These are phyloP conservation scores for Panopea generosa DNA, from an alignment of 2,888 invertebrate genomes.

Conservation along the genomic window DNA sequence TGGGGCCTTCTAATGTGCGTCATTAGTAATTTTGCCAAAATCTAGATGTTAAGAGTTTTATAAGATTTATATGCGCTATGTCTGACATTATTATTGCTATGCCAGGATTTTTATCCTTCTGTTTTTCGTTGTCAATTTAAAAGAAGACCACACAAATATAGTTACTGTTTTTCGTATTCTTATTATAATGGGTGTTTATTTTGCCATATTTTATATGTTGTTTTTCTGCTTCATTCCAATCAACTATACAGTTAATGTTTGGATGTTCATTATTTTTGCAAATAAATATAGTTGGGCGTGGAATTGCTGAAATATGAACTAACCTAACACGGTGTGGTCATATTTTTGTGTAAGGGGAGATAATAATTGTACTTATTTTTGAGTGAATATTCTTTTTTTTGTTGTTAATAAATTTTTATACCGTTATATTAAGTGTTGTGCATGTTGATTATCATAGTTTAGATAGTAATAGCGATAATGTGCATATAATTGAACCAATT, in stretches of 20 bases:
- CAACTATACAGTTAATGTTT: constrained; percentile 1
- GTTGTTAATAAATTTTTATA: no score
- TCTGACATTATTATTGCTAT: background rate
- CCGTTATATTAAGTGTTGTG: no score
- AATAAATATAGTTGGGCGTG: no score
- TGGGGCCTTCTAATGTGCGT: constrained; percentile 37
- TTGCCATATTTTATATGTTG: constrained; percentile 38
- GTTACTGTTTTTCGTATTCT: background rate
- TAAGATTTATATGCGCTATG: constrained; percentile 9
- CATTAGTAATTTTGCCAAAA: constrained; percentile 38
- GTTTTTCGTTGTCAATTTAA: no score
- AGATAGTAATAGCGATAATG: no score
- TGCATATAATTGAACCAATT: no score
- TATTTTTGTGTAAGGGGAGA: no score
- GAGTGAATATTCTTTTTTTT: no score
- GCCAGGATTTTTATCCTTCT: constrained; percentile 3
- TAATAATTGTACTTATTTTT: no score
- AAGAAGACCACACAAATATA: constrained; percentile 1
- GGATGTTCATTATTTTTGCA: constrained; percentile 13
- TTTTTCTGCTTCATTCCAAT: constrained; percentile 55
- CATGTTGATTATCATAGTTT: no score
- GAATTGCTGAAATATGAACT: no score
- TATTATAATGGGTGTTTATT: constrained; percentile 7
- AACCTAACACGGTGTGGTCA: no score
- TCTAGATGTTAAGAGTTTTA: constrained; percentile 12